Evolutionary conservation across 2,888 invertebrate genomes (phyloP), one percentile per base, ranked within the genome.

Genomic region (Halocaridina rubra): DNA sequence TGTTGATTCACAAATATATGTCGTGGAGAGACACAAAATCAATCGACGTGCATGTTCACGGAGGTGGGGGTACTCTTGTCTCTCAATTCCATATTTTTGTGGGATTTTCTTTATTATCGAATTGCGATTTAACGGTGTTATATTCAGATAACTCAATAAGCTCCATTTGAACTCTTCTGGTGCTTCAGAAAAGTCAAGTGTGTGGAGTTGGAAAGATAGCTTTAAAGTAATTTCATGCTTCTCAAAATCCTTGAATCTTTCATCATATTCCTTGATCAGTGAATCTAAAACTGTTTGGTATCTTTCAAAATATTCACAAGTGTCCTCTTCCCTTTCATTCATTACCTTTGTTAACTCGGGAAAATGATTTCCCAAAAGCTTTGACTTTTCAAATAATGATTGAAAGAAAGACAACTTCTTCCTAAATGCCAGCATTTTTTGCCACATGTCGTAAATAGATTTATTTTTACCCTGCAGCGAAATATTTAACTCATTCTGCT

Each of bases 391-490:
- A 32, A 80, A 19, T 32, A 71, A 22, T 16, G 79, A 39, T 67
- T 32, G 5, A 2, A 39, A 19, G 22, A 71, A 39, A 13, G 19
- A 33, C 19, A 39, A 27, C 71, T 71, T 71, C 53, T 71, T 71
- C 33, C 71, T 80, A 80, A 80, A 5, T 79, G 67, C 61, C 32
- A 32, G 64, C 64, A 79, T 79, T 67, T 79, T 79, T 67, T 76
- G 75, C 19, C 24, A 67, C 64, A 79, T 46, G 19, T 64, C 19
- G 27, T 67, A 61, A 24, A 69, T 79, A 67, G 79, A 67, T 64
- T 79, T 79, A 67, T 32, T 33, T 79, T 67, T 29, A 22, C 67
- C 79, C 33, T n/a, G 79, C 61, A 79, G 8, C 32, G 79, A 79
- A 67, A 79, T 64, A 32, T 67, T 79, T 30, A 79, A 79, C 24